A percentile compares a stretch with the other conserved stretches of the same genome.
phyloP scores from a whole-genome alignment of 2,113 vertebrate genomes.

The Balaenoptera acutorostrata region DNA sequence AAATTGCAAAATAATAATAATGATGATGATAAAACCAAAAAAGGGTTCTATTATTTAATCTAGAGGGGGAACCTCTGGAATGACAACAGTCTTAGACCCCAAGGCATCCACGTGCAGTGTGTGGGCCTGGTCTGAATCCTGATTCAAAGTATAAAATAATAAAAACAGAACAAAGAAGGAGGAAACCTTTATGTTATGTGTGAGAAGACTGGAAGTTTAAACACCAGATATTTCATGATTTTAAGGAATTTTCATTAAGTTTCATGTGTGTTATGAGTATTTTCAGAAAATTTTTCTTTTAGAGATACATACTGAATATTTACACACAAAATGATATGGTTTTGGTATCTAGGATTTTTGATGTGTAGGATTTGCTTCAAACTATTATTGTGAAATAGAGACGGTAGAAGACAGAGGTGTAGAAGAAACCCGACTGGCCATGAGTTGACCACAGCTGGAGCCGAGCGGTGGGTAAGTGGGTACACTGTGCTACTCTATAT shows the following conservation, averaged over 20 bases:
- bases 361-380: background rate
- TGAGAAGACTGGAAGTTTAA: background rate
- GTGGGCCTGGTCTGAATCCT: background rate
- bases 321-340: background rate
- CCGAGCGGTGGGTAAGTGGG: rapidly evolving
- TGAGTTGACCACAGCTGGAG: rapidly evolving
- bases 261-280: background rate
- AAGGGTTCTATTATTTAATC: too few relatives aligned
- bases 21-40: background rate
- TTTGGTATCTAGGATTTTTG: background rate
- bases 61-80: background rate
- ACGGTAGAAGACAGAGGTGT: background rate
- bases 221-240: background rate
- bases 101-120: background rate
- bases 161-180: background rate
- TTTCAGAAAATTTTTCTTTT: background rate
- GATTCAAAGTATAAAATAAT: background rate
- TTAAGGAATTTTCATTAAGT: background rate
- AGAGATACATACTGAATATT: background rate
- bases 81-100: background rate
- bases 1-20: background rate
- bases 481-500: rapidly evolving
- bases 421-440: background rate
- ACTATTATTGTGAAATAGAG: background rate
- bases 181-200: background rate